Evolutionary conservation across 2,797 vertebrate genomes (phyloP).

Genomic region (Aulostomus chinensis): DNA sequence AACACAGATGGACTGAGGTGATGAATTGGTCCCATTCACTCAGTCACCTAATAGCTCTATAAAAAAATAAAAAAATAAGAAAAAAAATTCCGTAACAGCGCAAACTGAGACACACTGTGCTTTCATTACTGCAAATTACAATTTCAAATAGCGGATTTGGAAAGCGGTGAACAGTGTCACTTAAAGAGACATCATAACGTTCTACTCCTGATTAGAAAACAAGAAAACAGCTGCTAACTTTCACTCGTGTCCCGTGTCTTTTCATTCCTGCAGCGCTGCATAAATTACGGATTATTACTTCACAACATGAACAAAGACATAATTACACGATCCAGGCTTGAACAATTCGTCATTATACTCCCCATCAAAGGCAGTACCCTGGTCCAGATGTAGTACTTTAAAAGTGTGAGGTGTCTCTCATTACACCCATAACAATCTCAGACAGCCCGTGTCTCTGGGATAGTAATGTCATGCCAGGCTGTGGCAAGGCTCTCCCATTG

Average conservation of each 20-base stretch:
- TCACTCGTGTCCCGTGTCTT: conserved; percentile 27
- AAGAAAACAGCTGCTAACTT: conserved; percentile 37
- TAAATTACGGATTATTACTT: conserved; percentile 41
- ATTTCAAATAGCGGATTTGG: conserved; percentile 39
- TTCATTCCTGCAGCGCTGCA: conserved; percentile 17
- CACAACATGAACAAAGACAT: conserved; percentile 55
- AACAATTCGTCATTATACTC: conserved; percentile 71
- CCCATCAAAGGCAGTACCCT: conserved; percentile 50
- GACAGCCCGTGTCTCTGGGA: conserved; percentile 69
- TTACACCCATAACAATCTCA: conserved; percentile 79
- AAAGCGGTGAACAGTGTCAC: conserved; percentile 21
- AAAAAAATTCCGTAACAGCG: conserved; percentile 60
- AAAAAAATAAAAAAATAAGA: no score
- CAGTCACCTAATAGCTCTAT: conserved; percentile 58
- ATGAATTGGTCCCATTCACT: conserved; percentile 60
- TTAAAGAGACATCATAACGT: conserved; percentile 42
- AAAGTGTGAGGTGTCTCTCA: conserved; percentile 67
- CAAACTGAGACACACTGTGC: conserved; percentile 48
- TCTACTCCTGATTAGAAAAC: conserved; percentile 34
- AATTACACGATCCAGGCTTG: conserved; percentile 62
- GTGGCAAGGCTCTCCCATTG: conserved; percentile 69
- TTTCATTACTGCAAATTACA: conserved; percentile 57
- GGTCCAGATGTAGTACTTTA: conserved; percentile 71
- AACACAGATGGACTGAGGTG: conserved; percentile 63
- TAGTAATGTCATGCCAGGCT: conserved; percentile 65